These are phyloP conservation scores for Boloria selene DNA, from an alignment of 2,888 invertebrate species.

Conservation along the genomic window DNA sequence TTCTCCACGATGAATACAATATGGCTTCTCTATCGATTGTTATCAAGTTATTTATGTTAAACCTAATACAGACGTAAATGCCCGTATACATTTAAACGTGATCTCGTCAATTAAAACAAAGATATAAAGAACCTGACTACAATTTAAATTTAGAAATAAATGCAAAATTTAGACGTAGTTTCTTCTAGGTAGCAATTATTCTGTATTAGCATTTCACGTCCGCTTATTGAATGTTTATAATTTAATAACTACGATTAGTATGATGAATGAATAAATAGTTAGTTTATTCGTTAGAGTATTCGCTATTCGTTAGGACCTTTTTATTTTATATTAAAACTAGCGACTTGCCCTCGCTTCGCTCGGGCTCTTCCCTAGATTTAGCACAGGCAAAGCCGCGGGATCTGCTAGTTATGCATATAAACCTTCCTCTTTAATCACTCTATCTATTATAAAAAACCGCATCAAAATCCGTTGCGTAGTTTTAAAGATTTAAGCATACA, in stretches of 20 bases:
- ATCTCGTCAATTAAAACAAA: slow-evolving; percentile 15
- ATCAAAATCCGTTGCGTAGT: too few relatives aligned
- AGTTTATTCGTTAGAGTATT: too few relatives aligned
- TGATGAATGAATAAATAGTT: too few relatives aligned
- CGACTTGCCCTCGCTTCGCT: too few relatives aligned
- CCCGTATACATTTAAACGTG: too few relatives aligned
- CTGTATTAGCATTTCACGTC: neutral
- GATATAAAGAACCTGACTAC: slow-evolving; percentile 21
- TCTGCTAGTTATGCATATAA: too few relatives aligned
- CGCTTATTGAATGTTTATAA: neutral
- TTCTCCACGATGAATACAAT: slow-evolving; percentile 6
- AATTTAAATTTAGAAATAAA: slow-evolving; percentile 10
- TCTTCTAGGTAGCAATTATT: neutral
- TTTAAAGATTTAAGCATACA: too few relatives aligned
- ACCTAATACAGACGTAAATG: too few relatives aligned
- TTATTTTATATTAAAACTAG: neutral
- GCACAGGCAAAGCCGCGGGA: too few relatives aligned
- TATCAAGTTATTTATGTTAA: slow-evolving; percentile 3
- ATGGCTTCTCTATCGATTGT: slow-evolving; percentile 6
- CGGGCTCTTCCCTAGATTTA: too few relatives aligned
- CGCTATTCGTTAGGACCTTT: neutral
- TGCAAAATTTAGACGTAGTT: neutral
- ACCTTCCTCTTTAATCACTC: too few relatives aligned
- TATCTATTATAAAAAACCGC: too few relatives aligned
- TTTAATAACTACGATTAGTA: neutral